These are phyloP conservation scores for Nomada ferruginata DNA, from an alignment of 2,888 invertebrate genomes.

Conservation along the genomic window DNA sequence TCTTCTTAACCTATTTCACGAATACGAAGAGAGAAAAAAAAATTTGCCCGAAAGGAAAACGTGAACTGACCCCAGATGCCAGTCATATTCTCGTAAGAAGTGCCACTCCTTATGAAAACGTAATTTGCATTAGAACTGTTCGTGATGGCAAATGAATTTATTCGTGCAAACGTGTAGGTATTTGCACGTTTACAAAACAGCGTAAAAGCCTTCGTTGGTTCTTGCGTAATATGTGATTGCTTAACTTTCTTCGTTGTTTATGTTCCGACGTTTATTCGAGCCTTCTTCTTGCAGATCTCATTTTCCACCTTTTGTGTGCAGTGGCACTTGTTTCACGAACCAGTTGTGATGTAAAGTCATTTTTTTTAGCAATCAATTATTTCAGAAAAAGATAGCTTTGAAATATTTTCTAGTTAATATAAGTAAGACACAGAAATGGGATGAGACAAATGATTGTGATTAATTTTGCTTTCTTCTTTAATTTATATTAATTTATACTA, in stretches of 20 bases:
- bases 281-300: not conserved
- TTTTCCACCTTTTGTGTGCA: constrained; percentile 8
- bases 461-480: too few relatives aligned
- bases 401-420: not conserved
- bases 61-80: constrained; percentile 61
- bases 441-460: too few relatives aligned
- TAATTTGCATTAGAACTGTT: constrained; percentile 46
- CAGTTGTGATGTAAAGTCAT: not conserved
- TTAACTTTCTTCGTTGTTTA: constrained; percentile 30
- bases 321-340: not conserved
- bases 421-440: too few relatives aligned
- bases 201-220: constrained; percentile 8
- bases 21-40: not conserved
- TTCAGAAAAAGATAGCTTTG: not conserved
- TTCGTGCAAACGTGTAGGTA: constrained; percentile 16
- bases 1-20: constrained; percentile 36
- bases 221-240: constrained; percentile 38
- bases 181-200: constrained; percentile 12
- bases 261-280: not conserved
- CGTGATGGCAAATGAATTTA: constrained; percentile 12
- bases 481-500: too few relatives aligned
- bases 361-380: not conserved
- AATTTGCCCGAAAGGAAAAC: constrained; percentile 11
- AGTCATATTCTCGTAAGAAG: constrained; percentile 21
- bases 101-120: constrained; percentile 13